Percentiles rank a stretch among this genome's conserved stretches.
phyloP scores from a whole-genome alignment of 2,888 invertebrate species.

The Agriopis aurantiaria region DNA sequence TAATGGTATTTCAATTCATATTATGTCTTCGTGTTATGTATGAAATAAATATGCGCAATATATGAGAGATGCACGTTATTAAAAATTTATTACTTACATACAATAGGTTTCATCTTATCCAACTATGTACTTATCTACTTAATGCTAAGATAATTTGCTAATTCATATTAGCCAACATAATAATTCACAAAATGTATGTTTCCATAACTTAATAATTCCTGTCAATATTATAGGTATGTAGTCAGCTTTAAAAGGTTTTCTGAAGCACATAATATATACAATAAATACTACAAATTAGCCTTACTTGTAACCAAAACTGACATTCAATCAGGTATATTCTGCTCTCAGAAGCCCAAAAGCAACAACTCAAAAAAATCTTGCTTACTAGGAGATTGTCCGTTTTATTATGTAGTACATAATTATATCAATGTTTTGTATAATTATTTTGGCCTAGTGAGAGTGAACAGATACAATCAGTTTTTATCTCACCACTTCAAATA shows the following conservation, averaged over 20 bases:
- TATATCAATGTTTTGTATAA: no score
- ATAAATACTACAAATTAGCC: slow-evolving; percentile 71
- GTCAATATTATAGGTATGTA: slow-evolving; percentile 63
- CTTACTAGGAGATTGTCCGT: no score
- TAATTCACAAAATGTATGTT: slow-evolving; percentile 78
- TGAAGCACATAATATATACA: slow-evolving; percentile 79
- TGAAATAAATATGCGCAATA: slow-evolving; percentile 37
- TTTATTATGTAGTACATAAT: no score
- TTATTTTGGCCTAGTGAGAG: no score
- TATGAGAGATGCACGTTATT: slow-evolving; percentile 64
- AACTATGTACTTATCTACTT: slow-evolving; percentile 63
- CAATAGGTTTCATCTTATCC: slow-evolving; percentile 78
- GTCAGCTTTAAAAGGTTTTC: slow-evolving; percentile 71
- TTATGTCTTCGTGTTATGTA: slow-evolving; percentile 27
- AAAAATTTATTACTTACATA: slow-evolving; percentile 84
- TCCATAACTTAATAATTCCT: slow-evolving; percentile 59
- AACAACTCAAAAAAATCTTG: not conserved
- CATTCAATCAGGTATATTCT: slow-evolving; percentile 51
- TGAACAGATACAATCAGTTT: no score
- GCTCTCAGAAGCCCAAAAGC: not conserved
- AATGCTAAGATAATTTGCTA: slow-evolving; percentile 76
- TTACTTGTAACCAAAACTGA: slow-evolving; percentile 71
- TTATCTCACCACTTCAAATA: no score
- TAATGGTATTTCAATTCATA: slow-evolving; percentile 30
- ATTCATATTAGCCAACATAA: slow-evolving; percentile 79